Percentiles rank a stretch among this genome's conserved stretches.
Conservation (phyloP, 1,140 invertebrate genomes). For the Leguminivora glycinivorella region DNA sequence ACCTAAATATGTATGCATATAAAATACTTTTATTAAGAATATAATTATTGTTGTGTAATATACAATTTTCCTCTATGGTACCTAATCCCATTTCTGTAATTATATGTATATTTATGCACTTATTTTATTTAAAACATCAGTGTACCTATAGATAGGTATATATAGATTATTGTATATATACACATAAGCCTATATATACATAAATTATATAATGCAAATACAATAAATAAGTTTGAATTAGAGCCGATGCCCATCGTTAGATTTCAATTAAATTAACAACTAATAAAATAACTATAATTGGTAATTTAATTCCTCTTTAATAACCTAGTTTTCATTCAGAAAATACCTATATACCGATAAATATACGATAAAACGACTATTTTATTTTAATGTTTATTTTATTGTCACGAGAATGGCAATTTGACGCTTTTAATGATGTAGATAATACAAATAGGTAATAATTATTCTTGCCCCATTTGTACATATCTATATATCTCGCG, state of each 20-base stretch:
- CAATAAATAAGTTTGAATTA: too few species aligned
- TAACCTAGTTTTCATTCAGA: not conserved
- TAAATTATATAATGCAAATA: too few species aligned
- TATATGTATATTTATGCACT: not conserved
- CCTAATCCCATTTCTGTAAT: not conserved
- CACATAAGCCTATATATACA: too few species aligned
- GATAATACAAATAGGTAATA: not conserved
- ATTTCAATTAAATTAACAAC: not conserved
- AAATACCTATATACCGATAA: constrained; percentile 35
- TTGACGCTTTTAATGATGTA: constrained; percentile 31
- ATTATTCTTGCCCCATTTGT: not conserved
- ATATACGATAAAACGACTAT: constrained; percentile 38
- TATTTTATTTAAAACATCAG: not conserved
- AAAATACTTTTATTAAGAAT: too few species aligned
- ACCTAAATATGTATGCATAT: too few species aligned
- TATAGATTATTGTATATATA: too few species aligned
- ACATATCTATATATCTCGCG: too few species aligned
- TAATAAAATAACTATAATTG: not conserved
- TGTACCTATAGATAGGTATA: too few species aligned
- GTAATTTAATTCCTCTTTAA: not conserved
- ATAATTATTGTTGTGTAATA: too few species aligned
- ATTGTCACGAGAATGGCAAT: constrained; percentile 32
- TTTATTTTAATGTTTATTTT: constrained; percentile 42
- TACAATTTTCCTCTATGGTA: too few species aligned
- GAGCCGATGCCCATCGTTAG: not conserved